Evolutionary conservation across 2,113 vertebrate genomes (phyloP).

Genomic region (Hemiscyllium ocellatum): DNA sequence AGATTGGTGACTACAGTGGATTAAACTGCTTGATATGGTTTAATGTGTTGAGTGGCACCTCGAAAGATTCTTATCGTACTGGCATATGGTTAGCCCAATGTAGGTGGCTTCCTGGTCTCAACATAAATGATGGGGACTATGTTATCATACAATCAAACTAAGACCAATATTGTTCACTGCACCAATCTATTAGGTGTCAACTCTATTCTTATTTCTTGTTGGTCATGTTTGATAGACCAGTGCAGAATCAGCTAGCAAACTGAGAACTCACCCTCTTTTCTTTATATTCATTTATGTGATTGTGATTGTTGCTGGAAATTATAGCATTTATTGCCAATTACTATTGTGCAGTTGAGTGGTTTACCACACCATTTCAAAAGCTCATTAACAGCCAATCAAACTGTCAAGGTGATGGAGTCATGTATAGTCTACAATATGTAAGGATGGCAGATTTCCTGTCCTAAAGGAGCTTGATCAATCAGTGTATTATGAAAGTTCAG

Average conservation of each 20-base stretch:
- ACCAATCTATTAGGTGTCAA: background rate
- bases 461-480: too few relatives aligned
- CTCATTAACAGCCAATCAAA: too few relatives aligned
- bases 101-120: background rate
- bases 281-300: too few relatives aligned
- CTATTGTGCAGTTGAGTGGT: too few relatives aligned
- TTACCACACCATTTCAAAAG: too few relatives aligned
- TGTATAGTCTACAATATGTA: too few relatives aligned
- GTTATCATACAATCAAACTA: background rate
- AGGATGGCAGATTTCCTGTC: too few relatives aligned
- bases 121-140: background rate
- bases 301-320: too few relatives aligned
- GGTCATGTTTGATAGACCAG: background rate
- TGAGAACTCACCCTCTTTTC: background rate
- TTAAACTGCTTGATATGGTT: background rate
- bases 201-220: background rate
- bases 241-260: background rate
- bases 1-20: background rate
- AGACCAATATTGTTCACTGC: background rate
- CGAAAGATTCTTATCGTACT: background rate
- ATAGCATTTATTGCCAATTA: too few relatives aligned
- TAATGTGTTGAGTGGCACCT: background rate
- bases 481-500: background rate
- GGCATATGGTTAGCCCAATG: background rate
- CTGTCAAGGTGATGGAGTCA: too few relatives aligned